These are phyloP conservation scores for Spodoptera litura DNA, from an alignment of 1,140 invertebrate genomes.

Conservation along the genomic window DNA sequence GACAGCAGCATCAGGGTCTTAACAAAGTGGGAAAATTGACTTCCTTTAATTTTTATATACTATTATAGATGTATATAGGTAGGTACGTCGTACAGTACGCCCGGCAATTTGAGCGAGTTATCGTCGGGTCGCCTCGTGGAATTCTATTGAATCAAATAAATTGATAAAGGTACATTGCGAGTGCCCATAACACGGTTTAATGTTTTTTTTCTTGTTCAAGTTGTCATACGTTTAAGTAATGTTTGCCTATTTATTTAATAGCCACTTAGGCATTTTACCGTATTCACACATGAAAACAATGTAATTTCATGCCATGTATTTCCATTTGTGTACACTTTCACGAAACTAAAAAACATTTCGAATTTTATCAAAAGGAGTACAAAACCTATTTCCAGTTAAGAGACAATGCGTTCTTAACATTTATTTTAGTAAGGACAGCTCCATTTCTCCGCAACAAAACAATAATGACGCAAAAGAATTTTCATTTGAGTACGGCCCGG, in stretches of 20 bases:
- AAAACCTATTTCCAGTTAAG: constrained; percentile 34
- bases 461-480: constrained; percentile 78
- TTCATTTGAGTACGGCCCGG: constrained; percentile 69
- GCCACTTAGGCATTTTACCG: no score
- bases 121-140: constrained; percentile 47
- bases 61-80: constrained; percentile 31
- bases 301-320: background rate
- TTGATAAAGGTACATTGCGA: constrained; percentile 28
- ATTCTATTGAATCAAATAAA: constrained; percentile 64
- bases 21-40: constrained; percentile 58
- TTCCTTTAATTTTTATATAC: constrained; percentile 58
- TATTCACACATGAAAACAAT: no score
- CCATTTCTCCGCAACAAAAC: constrained; percentile 56
- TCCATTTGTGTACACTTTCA: background rate
- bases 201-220: constrained; percentile 8
- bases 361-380: constrained; percentile 12
- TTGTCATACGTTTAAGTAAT: background rate
- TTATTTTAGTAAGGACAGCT: constrained; percentile 44
- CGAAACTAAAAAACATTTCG: background rate
- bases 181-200: constrained; percentile 12
- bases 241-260: no score
- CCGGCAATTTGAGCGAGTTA: constrained; percentile 63
- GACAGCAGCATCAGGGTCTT: constrained; percentile 35
- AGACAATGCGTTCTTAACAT: constrained; percentile 37
- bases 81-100: constrained; percentile 55